Evolutionary conservation across 2,113 vertebrate species (phyloP), one percentile per base, ranked within the genome.

Genomic region (Centropus unirufus): DNA sequence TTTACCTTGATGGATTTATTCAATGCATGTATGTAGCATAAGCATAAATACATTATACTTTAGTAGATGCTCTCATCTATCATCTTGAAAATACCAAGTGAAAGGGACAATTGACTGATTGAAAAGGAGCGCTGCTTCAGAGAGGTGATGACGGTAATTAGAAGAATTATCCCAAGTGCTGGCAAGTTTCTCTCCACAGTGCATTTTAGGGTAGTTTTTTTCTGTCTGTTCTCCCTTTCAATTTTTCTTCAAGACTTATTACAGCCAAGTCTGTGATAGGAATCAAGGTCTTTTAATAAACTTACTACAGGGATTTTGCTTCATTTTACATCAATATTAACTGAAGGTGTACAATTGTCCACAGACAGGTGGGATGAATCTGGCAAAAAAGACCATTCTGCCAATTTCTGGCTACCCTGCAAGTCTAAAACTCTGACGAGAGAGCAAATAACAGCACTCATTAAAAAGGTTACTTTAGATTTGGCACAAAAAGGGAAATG

Each of bases 401-500:
- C 90, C 51, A 51, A 2, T 55, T 80, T 77, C 81, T 94, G 63
- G 54, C 61, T 92, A 39, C 20, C 27, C 77, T 78, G 64, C 52
- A 89, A 90, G 70, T 72, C 68, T 92, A 72, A 95, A 90, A 44
- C 74, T 11, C 92, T 87, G 62, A 90, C 66, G 89, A 79, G 42
- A 81, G 84, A 79, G 82, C 75, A 73, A 81, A 96, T 91, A 68
- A 84, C 82, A 82, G 75, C 39, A 15, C 55, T 96, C 90, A 93
- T 88, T 90, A 66, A 79, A 70, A 90, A 95, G 68, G 80, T 87
- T 94, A 94, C 87, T 94, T 95, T 3, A 92, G 54, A 82, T 90
- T 94, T 90, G 82, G 84, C 81, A 95, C 83, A 89, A 92, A 96
- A 96, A 93, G 44, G 91, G 69, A 93, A 90, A 85, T 81, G 74